phyloP scores from a whole-genome alignment of 2,888 invertebrate species.

The Lasioglossum oenotherae region DNA sequence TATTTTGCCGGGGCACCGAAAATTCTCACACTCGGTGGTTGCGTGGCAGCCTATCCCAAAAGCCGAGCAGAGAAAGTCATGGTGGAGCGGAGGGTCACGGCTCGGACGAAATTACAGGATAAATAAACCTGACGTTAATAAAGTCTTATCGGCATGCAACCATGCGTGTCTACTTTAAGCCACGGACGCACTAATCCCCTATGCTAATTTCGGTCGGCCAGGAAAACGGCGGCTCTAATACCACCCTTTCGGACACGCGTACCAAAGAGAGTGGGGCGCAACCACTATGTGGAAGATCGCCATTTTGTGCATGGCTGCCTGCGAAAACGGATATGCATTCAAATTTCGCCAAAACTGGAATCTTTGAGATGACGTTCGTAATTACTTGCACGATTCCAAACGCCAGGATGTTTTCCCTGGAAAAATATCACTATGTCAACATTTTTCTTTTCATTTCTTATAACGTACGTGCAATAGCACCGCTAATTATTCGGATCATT shows the following conservation, averaged over 20 bases:
- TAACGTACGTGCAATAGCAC: neutral
- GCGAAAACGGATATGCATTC: constrained; percentile 31
- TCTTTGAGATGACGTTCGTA: neutral
- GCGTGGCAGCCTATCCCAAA: constrained; percentile 5
- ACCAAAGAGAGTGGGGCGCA: constrained; percentile 26
- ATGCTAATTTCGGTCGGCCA: constrained; percentile 76
- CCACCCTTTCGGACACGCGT: constrained; percentile 50
- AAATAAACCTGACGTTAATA: constrained; percentile 79
- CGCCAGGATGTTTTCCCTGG: neutral
- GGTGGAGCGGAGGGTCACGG: constrained; percentile 20
- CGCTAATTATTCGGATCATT: neutral
- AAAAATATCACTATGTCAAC: neutral
- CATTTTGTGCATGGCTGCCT: neutral
- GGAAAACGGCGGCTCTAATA: constrained; percentile 62
- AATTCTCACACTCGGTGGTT: neutral
- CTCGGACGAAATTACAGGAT: constrained; percentile 67
- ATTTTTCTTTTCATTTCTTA: neutral
- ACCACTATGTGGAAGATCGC: constrained; percentile 24
- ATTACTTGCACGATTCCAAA: neutral
- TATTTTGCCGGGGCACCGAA: neutral
- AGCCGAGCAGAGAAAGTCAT: constrained; percentile 9
- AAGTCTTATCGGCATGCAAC: constrained; percentile 81
- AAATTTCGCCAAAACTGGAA: constrained; percentile 13
- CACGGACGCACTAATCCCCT: constrained; percentile 77
- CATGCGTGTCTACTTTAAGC: constrained; percentile 82